Conservation (phyloP, 2,888 invertebrate species). For the Drosophila cyrtoloma region DNA sequence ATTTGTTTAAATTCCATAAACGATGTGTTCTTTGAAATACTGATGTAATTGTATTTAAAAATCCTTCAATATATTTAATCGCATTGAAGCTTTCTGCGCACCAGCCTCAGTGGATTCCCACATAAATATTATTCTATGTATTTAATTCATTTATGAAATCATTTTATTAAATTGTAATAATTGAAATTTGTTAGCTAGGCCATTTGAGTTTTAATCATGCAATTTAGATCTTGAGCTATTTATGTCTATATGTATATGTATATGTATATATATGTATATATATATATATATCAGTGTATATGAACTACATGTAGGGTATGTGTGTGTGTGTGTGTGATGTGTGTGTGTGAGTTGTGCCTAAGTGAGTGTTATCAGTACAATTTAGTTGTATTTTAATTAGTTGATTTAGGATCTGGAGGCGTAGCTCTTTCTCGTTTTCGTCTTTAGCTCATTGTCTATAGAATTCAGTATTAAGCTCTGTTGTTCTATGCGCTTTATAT, state of each 20-base stretch:
- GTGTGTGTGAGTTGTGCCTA: slow-evolving; percentile 29
- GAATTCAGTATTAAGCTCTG: slow-evolving; percentile 75
- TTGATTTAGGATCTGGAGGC: slow-evolving; percentile 29
- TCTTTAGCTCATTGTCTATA: slow-evolving; percentile 44
- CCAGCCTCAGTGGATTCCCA: not conserved
- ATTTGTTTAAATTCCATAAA: not conserved
- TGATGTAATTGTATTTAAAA: not conserved
- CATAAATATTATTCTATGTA: not conserved
- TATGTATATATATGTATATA: not conserved
- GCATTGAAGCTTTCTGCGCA: not conserved
- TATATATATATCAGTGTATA: slow-evolving; percentile 5
- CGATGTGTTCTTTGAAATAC: not conserved
- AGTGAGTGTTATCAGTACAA: slow-evolving; percentile 44
- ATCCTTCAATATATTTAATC: not conserved
- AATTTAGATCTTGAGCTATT: slow-evolving; percentile 47
- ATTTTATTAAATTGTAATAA: slow-evolving; percentile 59
- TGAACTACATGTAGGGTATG: slow-evolving; percentile 8
- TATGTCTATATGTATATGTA: slow-evolving; percentile 19
- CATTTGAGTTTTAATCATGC: slow-evolving; percentile 32
- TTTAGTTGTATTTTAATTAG: slow-evolving; percentile 17
- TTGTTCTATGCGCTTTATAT: slow-evolving; percentile 56
- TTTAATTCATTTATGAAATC: slow-evolving; percentile 30
- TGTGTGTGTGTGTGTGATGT: not conserved
- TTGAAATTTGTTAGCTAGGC: slow-evolving; percentile 55
- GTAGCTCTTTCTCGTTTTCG: slow-evolving; percentile 15